Base-by-base conservation (phyloP, 2,888 invertebrate species). In the Platynereis dumerilii region DNA sequence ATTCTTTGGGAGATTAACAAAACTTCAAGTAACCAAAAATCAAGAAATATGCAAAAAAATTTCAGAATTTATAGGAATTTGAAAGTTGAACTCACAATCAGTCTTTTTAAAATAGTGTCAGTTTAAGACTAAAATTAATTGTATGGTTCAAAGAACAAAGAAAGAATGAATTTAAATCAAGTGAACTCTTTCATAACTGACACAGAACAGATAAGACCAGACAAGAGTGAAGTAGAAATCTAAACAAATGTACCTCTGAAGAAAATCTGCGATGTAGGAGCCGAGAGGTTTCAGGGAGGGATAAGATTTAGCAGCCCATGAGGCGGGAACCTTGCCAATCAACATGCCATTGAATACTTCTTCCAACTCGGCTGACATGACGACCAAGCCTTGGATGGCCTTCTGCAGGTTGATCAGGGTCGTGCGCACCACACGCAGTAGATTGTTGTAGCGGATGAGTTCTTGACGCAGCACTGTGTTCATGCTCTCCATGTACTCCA, bases 201-300 rank as follows among this genome's bases (percentile, higher is more conserved):
- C n/a, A n/a, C n/a, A n/a, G n/a, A n/a, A n/a, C n/a, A n/a, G n/a
- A n/a, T n/a, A n/a, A n/a, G n/a, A n/a, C n/a, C n/a, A n/a, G n/a
- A n/a, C n/a, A n/a, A n/a, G n/a, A n/a, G n/a, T n/a, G n/a, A n/a
- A n/a, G n/a, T n/a, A n/a, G n/a, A n/a, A n/a, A n/a, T n/a, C n/a
- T n/a, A n/a, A n/a, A n/a, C n/a, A n/a, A n/a, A n/a, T n/a, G n/a
- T 34, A 34, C 34, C 34, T 34, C 34, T 34, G 53, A 17, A 91
- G 83, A 71, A 96, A 73, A 70, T 84, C 84, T 24, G 78, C 75
- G 29, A 84, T 76, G 69, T 84, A 84, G 65, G 81, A 78, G 12
- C 84, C 84, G 12, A 84, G 75, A 22, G 84, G 84, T 75, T 84
- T 84, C 34, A 84, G 76, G 7, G 83, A 83, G 1, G 84, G 84